Conservation (phyloP, 2,113 vertebrate genomes). For the Melanostigma gelatinosum region DNA sequence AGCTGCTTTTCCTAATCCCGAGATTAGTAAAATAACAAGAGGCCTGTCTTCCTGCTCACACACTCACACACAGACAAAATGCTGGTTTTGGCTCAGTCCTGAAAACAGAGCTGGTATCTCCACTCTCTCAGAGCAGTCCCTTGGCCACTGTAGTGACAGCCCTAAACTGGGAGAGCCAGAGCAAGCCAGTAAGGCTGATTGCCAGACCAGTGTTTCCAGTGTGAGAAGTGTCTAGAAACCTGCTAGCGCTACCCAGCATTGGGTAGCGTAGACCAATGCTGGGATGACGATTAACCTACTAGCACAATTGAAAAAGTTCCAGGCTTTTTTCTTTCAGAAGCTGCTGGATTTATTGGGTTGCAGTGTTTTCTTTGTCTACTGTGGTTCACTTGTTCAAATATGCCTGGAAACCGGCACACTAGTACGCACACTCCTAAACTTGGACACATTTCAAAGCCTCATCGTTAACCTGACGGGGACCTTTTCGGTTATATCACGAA, state of each 20-base stretch:
- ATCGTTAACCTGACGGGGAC: slow-evolving; percentile 19
- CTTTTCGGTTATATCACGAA: slow-evolving; percentile 18
- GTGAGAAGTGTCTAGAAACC: slow-evolving; percentile 40
- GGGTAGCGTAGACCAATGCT: slow-evolving; percentile 25
- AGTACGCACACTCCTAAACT: neutral
- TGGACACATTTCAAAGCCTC: slow-evolving; percentile 4
- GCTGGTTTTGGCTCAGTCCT: slow-evolving; percentile 59
- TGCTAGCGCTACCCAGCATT: slow-evolving; percentile 10
- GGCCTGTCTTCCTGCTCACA: slow-evolving; percentile 67
- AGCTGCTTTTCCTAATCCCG: slow-evolving; percentile 79
- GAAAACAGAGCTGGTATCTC: slow-evolving; percentile 73
- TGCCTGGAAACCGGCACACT: slow-evolving; percentile 4
- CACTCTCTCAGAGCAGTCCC: slow-evolving; percentile 67
- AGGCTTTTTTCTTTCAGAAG: slow-evolving; percentile 40
- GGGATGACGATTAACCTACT: slow-evolving; percentile 72
- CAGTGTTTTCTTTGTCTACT: slow-evolving; percentile 24
- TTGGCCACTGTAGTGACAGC: slow-evolving; percentile 60
- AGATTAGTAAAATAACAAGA: slow-evolving; percentile 81
- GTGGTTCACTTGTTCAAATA: slow-evolving; percentile 35
- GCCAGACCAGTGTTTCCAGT: slow-evolving; percentile 69
- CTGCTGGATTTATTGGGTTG: slow-evolving; percentile 21
- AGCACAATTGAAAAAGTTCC: slow-evolving; percentile 70
- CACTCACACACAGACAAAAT: slow-evolving; percentile 58
- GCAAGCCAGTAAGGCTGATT: slow-evolving; percentile 57
- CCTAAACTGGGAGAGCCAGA: slow-evolving; percentile 48